Base-by-base conservation (phyloP, 2,113 vertebrate genomes). In the Scomber scombrus region DNA sequence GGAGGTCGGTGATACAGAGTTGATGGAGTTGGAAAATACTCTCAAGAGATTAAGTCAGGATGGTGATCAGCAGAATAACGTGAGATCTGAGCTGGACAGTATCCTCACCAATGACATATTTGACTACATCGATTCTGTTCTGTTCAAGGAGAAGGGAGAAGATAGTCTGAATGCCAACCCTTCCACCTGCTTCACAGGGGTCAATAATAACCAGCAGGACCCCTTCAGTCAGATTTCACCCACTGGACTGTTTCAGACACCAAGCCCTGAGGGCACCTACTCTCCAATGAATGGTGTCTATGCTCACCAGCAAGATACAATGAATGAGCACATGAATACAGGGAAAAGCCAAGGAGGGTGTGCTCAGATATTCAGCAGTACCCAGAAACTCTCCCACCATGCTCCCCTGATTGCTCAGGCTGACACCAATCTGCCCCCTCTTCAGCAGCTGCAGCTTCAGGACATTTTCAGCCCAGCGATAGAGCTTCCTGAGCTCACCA, bases 21-120 rank as follows among this genome's bases (percentile, higher is more conserved):
- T 95, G 86, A 71, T 82, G 71, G 85, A 75, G 19, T 95, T 93
- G 95, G 92, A 96, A 46, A 89, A 91, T 1, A 71, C 82, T 19
- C 79, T 96, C 18, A 92, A 93, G 46, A 77, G 58, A 50, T 31
- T 94, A n/a, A 78, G 80, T 23, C 66, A 80, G 58, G 85, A 67
- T 1, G 46, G 83, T 8, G 75, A 69, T 4, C 74, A 46, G 2
- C 60, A 60, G 46, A 68, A 19, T 31, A 18, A 0, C 0, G 23
- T 77, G 5, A 14, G 78, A 18, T 84, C 85, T 0, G 91, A 90
- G 5, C 84, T 64, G 75, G 76, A 86, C 3, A 47, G 77, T 71
- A 76, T 93, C n/a, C 82, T 85, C 0, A 89, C 86, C 3, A 84
- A 86, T 0, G 78, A 92, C 73, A 84, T 90, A 4, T 60, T 93